These are phyloP conservation scores for Stegodyphus mimosarum DNA, from an alignment of 1,140 invertebrate genomes.

Conservation along the genomic window DNA sequence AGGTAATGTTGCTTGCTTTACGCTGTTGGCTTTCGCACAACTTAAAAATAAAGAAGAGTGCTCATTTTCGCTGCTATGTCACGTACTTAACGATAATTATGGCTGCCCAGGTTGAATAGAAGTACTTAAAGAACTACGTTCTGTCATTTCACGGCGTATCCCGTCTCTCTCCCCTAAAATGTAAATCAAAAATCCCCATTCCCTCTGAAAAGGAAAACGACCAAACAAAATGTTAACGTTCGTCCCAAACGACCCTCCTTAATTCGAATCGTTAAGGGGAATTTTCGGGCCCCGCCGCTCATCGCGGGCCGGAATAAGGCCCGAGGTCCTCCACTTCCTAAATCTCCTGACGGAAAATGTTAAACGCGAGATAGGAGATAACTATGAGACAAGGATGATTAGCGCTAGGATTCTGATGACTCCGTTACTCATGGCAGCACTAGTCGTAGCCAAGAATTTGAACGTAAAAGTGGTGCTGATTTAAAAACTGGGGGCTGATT, in stretches of 20 bases:
- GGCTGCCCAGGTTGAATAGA: too few relatives aligned
- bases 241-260: slow-evolving; percentile 39
- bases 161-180: background rate
- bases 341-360: slow-evolving; percentile 54
- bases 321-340: slow-evolving; percentile 37
- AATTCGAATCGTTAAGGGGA: slow-evolving; percentile 48
- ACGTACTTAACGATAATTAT: too few relatives aligned
- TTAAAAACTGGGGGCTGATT: slow-evolving; percentile 11
- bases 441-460: background rate
- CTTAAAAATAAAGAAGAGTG: too few relatives aligned
- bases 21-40: too few relatives aligned
- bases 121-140: too few relatives aligned
- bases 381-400: slow-evolving; percentile 43
- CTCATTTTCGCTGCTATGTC: too few relatives aligned
- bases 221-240: slow-evolving; percentile 19
- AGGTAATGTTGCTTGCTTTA: too few relatives aligned
- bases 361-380: slow-evolving; percentile 40
- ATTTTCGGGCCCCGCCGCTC: background rate
- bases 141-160: background rate
- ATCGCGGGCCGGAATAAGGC: slow-evolving; percentile 15
- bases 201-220: slow-evolving; percentile 10
- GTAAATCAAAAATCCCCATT: slow-evolving; percentile 26
- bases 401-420: slow-evolving; percentile 30
- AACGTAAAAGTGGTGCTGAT: slow-evolving; percentile 25
- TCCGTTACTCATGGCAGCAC: background rate